phyloP scores from a whole-genome alignment of 1,140 invertebrate species.

The Coboldia fuscipes region DNA sequence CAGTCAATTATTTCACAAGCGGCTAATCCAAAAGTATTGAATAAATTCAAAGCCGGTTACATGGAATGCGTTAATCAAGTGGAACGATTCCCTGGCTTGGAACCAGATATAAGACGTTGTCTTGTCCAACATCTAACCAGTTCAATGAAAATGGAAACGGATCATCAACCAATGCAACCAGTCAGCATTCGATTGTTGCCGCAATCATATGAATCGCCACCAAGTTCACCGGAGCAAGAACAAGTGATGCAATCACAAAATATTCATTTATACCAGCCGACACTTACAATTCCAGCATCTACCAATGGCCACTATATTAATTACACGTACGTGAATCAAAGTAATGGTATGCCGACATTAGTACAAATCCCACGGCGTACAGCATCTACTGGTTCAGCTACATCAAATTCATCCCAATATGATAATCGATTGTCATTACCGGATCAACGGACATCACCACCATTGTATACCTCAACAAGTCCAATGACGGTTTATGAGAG shows the following conservation, averaged over 20 bases:
- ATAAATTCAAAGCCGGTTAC: slow-evolving; percentile 75
- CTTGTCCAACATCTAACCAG: slow-evolving; percentile 48
- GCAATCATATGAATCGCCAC: slow-evolving; percentile 13
- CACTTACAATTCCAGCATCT: slow-evolving; percentile 29
- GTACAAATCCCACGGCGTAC: slow-evolving; percentile 49
- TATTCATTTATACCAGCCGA: slow-evolving; percentile 22
- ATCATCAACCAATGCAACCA: slow-evolving; percentile 13
- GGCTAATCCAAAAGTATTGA: slow-evolving; percentile 50
- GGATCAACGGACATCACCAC: slow-evolving; percentile 20
- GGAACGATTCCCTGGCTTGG: slow-evolving; percentile 47
- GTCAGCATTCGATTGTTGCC: slow-evolving; percentile 23
- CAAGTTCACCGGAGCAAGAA: slow-evolving; percentile 20
- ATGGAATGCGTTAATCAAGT: slow-evolving; percentile 73
- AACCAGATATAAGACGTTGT: slow-evolving; percentile 42
- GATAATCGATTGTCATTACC: slow-evolving; percentile 19
- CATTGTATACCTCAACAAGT: slow-evolving; percentile 21
- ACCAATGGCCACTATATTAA: slow-evolving; percentile 29
- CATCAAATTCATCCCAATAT: slow-evolving; percentile 26
- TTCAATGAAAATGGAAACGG: slow-evolving; percentile 31
- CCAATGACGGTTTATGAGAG: slow-evolving; percentile 16
- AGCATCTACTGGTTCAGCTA: slow-evolving; percentile 39
- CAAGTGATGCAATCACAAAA: slow-evolving; percentile 15
- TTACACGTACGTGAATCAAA: slow-evolving; percentile 29
- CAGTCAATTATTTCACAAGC: slow-evolving; percentile 47
- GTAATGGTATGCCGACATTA: slow-evolving; percentile 32